Conservation (phyloP, 1,140 invertebrate genomes). For the Mya arenaria region DNA sequence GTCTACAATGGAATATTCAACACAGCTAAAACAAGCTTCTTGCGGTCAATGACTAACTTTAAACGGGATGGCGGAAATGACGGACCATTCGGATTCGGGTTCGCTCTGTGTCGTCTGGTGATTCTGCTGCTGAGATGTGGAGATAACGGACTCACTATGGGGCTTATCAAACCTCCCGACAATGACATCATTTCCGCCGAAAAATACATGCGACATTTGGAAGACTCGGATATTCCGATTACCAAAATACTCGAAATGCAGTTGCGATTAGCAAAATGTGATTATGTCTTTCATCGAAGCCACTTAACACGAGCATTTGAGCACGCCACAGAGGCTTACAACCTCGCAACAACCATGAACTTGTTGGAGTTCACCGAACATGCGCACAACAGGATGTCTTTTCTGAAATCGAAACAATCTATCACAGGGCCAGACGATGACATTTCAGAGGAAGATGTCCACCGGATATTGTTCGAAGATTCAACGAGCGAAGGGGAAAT, state of each 20-base stretch:
- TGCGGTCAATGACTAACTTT: slow-evolving; percentile 48
- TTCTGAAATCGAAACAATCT: slow-evolving; percentile 36
- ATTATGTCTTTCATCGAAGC: slow-evolving; percentile 50
- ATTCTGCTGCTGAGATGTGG: slow-evolving; percentile 61
- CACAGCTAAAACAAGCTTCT: slow-evolving; percentile 48
- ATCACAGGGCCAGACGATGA: neutral
- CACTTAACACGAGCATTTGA: slow-evolving; percentile 43
- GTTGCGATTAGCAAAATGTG: slow-evolving; percentile 59
- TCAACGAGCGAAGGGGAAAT: too few species aligned
- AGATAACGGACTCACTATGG: slow-evolving; percentile 59
- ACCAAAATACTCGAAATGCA: slow-evolving; percentile 62
- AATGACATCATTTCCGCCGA: slow-evolving; percentile 44
- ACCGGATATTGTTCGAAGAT: too few species aligned
- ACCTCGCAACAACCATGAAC: slow-evolving; percentile 42
- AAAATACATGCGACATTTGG: slow-evolving; percentile 43
- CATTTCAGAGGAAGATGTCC: too few species aligned
- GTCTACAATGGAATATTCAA: slow-evolving; percentile 32
- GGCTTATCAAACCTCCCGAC: neutral
- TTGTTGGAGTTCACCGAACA: slow-evolving; percentile 59
- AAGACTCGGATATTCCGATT: slow-evolving; percentile 42
- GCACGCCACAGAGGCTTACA: slow-evolving; percentile 43
- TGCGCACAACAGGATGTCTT: slow-evolving; percentile 51
- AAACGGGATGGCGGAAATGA: slow-evolving; percentile 63
- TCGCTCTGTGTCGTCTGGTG: slow-evolving; percentile 57
- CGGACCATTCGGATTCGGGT: slow-evolving; percentile 63